Evolutionary conservation across 2,113 vertebrate genomes (phyloP).

Genomic region (Percopsis transmontana): DNA sequence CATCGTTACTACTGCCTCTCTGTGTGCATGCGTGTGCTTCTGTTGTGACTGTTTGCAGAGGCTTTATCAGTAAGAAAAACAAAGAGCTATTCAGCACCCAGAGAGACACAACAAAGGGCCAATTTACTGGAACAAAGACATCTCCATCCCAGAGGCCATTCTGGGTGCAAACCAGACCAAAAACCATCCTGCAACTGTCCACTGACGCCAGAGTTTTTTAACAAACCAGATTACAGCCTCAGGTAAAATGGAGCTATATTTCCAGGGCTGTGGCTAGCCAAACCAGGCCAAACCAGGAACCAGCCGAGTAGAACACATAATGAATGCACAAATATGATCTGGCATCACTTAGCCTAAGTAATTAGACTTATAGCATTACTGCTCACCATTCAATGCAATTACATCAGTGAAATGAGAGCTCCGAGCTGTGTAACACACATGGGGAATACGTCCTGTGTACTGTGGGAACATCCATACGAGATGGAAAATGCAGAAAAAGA

Average conservation of each 20-base stretch:
- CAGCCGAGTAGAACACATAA: not conserved
- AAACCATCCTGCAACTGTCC: conserved; percentile 21
- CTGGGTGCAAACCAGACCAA: conserved; percentile 37
- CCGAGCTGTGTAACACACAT: conserved; percentile 1
- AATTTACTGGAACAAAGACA: conserved; percentile 69
- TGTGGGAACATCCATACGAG: conserved; percentile 39
- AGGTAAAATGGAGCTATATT: conserved; percentile 6
- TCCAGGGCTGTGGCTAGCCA: not conserved
- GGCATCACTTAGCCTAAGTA: not conserved
- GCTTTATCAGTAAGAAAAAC: conserved; percentile 62
- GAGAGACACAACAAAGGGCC: conserved; percentile 62
- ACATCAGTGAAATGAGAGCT: conserved; percentile 29
- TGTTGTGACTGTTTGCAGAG: conserved; percentile 59
- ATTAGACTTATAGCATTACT: not conserved
- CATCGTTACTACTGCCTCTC: conserved; percentile 29
- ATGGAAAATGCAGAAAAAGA: conserved; percentile 45
- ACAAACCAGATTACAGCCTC: conserved; percentile 12
- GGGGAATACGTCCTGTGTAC: conserved; percentile 31
- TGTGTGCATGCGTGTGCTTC: conserved; percentile 35
- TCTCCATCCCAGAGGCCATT: conserved; percentile 50
- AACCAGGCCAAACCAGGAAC: not conserved
- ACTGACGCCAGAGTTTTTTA: conserved; percentile 12
- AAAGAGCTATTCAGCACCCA: conserved; percentile 62
- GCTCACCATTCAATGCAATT: not conserved
- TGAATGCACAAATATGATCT: not conserved